phyloP scores from a whole-genome alignment of 2,888 invertebrate species.

The Drosophila borborema region DNA sequence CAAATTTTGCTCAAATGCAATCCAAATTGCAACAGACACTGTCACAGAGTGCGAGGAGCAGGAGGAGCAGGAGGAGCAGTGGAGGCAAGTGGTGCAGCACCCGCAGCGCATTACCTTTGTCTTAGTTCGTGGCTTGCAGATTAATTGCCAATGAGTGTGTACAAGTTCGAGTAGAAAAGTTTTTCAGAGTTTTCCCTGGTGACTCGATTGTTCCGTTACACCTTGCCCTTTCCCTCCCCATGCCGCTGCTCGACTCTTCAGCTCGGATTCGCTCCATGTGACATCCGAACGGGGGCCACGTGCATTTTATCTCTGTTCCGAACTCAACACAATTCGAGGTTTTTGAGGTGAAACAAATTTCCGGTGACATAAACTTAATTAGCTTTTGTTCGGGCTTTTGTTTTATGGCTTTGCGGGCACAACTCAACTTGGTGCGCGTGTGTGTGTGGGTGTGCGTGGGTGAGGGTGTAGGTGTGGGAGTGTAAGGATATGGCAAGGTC shows the following conservation, averaged over 20 bases:
- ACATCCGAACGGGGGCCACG: slow-evolving; percentile 64
- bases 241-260: not conserved
- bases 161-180: slow-evolving; percentile 77
- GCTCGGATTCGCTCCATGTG: slow-evolving; percentile 43
- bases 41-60: not conserved
- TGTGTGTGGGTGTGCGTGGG: slow-evolving; percentile 18
- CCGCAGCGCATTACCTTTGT: slow-evolving; percentile 69
- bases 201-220: slow-evolving; percentile 28
- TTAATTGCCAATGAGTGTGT: slow-evolving; percentile 83
- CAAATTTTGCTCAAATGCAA: slow-evolving; percentile 63
- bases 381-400: slow-evolving; percentile 84
- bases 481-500: slow-evolving; percentile 11
- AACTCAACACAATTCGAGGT: slow-evolving; percentile 79
- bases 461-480: slow-evolving; percentile 5
- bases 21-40: slow-evolving; percentile 67
- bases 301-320: slow-evolving; percentile 72
- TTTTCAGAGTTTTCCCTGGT: slow-evolving; percentile 60
- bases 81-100: slow-evolving; percentile 17
- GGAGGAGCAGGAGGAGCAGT: not conserved
- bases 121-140: slow-evolving; percentile 69
- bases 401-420: slow-evolving; percentile 77
- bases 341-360: slow-evolving; percentile 85
- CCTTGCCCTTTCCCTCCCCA: not conserved
- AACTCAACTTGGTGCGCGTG: slow-evolving; percentile 41
- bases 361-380: slow-evolving; percentile 86